These are phyloP conservation scores for Chrysochloris asiatica DNA, from an alignment of 2,113 vertebrate species.

Conservation along the genomic window DNA sequence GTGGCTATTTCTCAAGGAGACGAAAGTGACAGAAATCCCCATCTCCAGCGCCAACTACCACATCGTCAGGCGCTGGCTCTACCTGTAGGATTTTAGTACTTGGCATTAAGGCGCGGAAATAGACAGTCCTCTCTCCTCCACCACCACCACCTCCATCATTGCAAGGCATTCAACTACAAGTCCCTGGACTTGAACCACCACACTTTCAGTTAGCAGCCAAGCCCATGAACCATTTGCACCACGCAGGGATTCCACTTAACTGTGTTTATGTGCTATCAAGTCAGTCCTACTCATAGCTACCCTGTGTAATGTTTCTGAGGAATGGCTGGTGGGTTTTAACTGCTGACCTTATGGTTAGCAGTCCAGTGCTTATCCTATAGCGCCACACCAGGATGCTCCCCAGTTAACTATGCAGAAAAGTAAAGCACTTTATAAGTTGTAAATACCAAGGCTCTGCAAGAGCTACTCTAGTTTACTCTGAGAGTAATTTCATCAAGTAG, in stretches of 20 bases:
- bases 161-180: background rate
- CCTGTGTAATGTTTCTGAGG: no score
- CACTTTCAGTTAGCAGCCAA: background rate
- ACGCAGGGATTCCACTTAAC: background rate
- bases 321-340: no score
- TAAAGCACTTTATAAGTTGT: background rate
- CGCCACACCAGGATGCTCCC: no score
- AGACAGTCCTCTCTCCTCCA: no score
- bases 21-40: constrained; percentile 76
- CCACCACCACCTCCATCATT: background rate
- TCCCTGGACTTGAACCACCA: background rate
- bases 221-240: background rate
- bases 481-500: background rate
- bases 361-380: no score
- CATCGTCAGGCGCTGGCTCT: constrained; percentile 62
- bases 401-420: no score
- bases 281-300: no score
- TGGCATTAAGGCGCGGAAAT: no score
- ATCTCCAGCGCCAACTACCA: constrained; percentile 70
- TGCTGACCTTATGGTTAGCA: no score
- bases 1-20: constrained; percentile 82
- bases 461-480: no score
- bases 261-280: no score
- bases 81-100: constrained; percentile 6
- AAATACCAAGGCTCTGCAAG: background rate